Evolutionary conservation across 2,113 vertebrate genomes (phyloP), one percentile per base, ranked within the genome.

Genomic region (Corythornis vintsioides): DNA sequence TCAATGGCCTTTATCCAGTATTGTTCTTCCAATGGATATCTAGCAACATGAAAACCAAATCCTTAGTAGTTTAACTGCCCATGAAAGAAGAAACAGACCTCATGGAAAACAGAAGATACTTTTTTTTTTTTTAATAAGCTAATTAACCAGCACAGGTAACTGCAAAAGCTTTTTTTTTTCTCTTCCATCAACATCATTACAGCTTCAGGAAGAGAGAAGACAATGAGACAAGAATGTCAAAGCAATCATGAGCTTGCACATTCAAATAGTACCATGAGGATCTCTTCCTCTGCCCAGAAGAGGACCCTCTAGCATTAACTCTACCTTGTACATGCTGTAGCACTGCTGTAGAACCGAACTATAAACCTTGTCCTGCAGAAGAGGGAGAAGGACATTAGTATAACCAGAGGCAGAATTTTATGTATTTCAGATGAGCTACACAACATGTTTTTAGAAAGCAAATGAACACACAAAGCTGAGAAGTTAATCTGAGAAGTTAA

Each of bases 281-380:
- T 71, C 69, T 43, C n/a, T 40, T 53, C 18, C 59, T 70, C 80
- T 79, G 50, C 26, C 22, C 81, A 59, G 55, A 45, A 38, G 28
- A 53, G 52, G 45, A 87, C 57, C 35, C 55, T 52, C 25, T 53
- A 40, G 40, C 9, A 12, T 47, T 10, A 43, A 26, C 35, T 97
- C 96, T 96, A 99, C 99, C 98, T 99, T 99, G 97, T 99, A 99
- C 99, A 99, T 99, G 94, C 98, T 98, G 97, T 99, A 99, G 97
- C 99, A 99, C 89, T 99, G 98, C 82, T 98, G 98, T 21, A 99
- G 97, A 35, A 99, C 99, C 3, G 99, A 98, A 24, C 98, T 98
- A 50, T 99, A 99, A 17, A 99, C 99, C n/a, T 99, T 99, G 96
- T 99, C 99, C 99, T 99, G 69, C 47, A 88, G 82, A 79, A 95